phyloP scores from a whole-genome alignment of 2,113 vertebrate genomes.

The Apeltes quadracus region DNA sequence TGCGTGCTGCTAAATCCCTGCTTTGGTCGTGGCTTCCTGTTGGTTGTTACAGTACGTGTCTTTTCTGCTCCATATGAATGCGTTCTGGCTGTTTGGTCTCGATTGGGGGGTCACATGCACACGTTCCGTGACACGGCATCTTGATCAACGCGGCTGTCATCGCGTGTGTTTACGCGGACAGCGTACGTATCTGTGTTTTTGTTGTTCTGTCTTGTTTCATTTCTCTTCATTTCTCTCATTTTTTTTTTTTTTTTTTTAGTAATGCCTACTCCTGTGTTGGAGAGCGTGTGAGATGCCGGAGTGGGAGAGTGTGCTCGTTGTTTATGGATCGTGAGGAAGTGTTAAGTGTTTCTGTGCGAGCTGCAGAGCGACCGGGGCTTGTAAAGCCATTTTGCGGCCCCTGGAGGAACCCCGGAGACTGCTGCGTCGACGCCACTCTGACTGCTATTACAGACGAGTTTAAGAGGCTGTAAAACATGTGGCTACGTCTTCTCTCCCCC shows the following conservation, averaged over 20 bases:
- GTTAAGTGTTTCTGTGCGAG: constrained; percentile 75
- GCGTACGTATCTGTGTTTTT: neutral
- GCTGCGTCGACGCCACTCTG: constrained; percentile 78
- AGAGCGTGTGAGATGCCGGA: constrained; percentile 28
- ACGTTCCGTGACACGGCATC: constrained; percentile 56
- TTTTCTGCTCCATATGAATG: constrained; percentile 76
- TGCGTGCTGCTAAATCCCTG: constrained; percentile 20
- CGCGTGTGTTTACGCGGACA: constrained; percentile 10
- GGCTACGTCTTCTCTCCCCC: constrained; percentile 65
- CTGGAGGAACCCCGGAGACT: constrained; percentile 74
- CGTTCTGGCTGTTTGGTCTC: constrained; percentile 61
- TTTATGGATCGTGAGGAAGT: constrained; percentile 76
- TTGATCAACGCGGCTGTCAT: constrained; percentile 58
- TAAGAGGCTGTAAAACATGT: constrained; percentile 80
- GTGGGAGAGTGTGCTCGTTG: constrained; percentile 51
- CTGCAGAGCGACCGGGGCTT: constrained; percentile 74
- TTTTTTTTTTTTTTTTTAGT: constrained; percentile 3
- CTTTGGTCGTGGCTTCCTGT: constrained; percentile 36
- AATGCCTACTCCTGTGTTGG: constrained; percentile 12
- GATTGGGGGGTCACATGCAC: constrained; percentile 61
- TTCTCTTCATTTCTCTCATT: neutral
- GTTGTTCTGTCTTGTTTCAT: constrained; percentile 5
- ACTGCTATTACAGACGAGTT: constrained; percentile 79
- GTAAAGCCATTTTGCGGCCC: constrained; percentile 77
- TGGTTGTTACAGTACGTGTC: constrained; percentile 64